Conservation (phyloP, 2,113 vertebrate genomes). For the Pomatostomus ruficeps region DNA sequence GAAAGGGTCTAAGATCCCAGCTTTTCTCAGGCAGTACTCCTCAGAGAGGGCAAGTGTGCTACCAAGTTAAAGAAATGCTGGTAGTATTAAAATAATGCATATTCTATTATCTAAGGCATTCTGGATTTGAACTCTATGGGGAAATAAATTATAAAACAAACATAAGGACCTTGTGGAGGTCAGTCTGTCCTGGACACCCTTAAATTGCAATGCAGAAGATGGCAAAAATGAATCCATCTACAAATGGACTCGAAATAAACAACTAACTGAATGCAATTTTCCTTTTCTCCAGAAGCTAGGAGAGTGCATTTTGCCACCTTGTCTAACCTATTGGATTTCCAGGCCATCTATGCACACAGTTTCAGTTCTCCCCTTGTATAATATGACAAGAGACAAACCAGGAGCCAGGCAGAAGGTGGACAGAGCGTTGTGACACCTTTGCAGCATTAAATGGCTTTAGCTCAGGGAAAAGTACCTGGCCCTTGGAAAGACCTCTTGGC, state of each 20-base stretch:
- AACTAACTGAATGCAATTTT: neutral
- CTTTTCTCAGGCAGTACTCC: neutral
- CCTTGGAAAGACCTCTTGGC: neutral
- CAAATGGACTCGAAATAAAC: neutral
- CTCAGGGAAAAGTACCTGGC: neutral
- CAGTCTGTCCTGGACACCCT: neutral
- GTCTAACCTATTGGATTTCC: neutral
- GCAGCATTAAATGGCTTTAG: neutral
- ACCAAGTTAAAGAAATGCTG: neutral
- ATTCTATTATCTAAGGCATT: neutral
- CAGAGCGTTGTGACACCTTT: neutral
- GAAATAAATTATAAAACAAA: neutral
- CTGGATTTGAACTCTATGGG: neutral
- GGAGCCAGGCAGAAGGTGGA: neutral
- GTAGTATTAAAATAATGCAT: neutral
- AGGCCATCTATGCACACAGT: neutral
- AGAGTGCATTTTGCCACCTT: neutral
- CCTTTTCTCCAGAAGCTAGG: neutral
- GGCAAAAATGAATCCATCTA: neutral
- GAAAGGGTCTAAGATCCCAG: neutral
- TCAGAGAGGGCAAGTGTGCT: neutral
- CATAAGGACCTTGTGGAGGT: neutral
- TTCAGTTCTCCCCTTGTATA: neutral
- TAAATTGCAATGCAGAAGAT: neutral
- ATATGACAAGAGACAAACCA: neutral